Percentiles rank a stretch among this genome's conserved stretches.
These are phyloP conservation scores for Hippasteria phrygiana DNA, from an alignment of 53 echinoderm and acorn worm genomes.

Conservation along the genomic window DNA sequence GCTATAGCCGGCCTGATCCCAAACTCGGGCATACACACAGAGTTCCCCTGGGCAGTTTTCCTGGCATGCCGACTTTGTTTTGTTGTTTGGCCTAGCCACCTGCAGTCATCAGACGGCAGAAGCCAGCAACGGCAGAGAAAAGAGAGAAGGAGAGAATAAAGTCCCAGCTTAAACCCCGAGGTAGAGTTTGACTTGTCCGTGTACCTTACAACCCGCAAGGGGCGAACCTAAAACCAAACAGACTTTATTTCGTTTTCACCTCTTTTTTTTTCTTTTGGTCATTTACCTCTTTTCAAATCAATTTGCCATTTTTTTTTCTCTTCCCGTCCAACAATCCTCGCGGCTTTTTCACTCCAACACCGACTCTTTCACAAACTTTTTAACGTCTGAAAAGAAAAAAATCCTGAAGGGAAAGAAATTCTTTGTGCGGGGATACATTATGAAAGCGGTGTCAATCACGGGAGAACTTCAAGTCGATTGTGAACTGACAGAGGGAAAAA, in stretches of 20 bases:
- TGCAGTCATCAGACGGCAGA: conserved; percentile 42
- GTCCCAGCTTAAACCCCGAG: conserved; percentile 4
- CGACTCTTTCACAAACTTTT: conserved; percentile 64
- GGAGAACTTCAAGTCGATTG: conserved; percentile 30
- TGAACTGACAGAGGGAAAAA: conserved; percentile 31
- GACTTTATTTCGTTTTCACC: conserved; percentile 1
- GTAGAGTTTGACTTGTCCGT: conserved; percentile 57
- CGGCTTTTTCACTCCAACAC: conserved; percentile 64
- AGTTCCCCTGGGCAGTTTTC: conserved; percentile 43
- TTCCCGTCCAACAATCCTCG: conserved; percentile 26
- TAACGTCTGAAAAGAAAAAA: conserved; percentile 47
- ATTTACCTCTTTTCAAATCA: conserved; percentile 28
- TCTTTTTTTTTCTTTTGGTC: neutral
- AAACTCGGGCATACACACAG: conserved; percentile 17
- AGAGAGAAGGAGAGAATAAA: neutral
- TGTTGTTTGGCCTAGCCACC: conserved; percentile 61
- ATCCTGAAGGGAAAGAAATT: neutral
- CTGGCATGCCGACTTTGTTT: conserved; percentile 25
- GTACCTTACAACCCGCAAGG: conserved; percentile 65
- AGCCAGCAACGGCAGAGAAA: neutral
- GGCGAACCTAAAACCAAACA: conserved; percentile 56
- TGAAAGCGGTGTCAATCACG: conserved; percentile 39
- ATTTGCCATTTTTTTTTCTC: conserved; percentile 56
- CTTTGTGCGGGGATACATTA: conserved; percentile 14
- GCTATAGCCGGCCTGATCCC: neutral